A percentile compares a stretch with the other conserved stretches of the same genome.
Evolutionary conservation across 1,140 invertebrate genomes (phyloP).

Genomic region (Aphidius gifuensis): DNA sequence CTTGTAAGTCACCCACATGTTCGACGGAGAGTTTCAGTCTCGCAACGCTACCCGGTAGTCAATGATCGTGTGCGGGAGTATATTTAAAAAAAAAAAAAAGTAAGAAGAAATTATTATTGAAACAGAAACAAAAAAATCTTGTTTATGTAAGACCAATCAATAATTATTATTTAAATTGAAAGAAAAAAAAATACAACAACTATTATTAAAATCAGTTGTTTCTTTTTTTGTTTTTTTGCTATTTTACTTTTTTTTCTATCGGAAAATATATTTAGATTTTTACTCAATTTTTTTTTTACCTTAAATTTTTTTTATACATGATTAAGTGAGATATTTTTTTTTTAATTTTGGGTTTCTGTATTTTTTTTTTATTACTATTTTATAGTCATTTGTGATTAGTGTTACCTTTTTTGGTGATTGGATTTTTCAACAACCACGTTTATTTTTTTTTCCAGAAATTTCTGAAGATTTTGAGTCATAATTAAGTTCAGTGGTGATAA

Average conservation of each 20-base stretch:
- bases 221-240: not conserved
- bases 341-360: too few species aligned
- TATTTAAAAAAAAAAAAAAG: not conserved
- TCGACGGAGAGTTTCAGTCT: conserved; percentile 49
- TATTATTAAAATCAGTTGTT: conserved; percentile 4
- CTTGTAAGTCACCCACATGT: conserved; percentile 52
- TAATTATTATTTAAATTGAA: not conserved
- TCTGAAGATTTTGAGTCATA: too few species aligned
- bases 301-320: too few species aligned
- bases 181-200: not conserved
- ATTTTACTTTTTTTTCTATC: not conserved
- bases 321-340: too few species aligned
- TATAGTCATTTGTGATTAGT: too few species aligned
- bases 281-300: not conserved
- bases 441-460: too few species aligned
- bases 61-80: conserved; percentile 27
- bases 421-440: too few species aligned
- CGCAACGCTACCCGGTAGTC: conserved; percentile 49
- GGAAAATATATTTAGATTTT: not conserved
- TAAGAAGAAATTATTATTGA: not conserved
- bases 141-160: not conserved
- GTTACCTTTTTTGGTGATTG: too few species aligned
- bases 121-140: not conserved
- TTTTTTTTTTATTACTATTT: too few species aligned
- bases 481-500: too few species aligned